These are phyloP conservation scores for Rhodinocichla rosea DNA, from an alignment of 2,113 vertebrate genomes.

Conservation along the genomic window DNA sequence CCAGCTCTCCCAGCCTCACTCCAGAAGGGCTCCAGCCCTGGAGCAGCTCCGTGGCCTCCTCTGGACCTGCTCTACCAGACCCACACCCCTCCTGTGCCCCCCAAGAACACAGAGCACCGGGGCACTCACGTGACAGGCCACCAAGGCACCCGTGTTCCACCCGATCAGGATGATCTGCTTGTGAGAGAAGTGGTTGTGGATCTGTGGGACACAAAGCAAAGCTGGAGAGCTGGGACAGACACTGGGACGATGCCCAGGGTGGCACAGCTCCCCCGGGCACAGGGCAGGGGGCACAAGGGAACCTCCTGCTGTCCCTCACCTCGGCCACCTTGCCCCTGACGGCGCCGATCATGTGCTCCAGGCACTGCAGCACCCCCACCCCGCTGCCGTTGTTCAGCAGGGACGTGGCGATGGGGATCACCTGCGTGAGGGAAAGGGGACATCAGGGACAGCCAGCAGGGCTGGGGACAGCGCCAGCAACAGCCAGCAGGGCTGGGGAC, in stretches of 20 bases:
- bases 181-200: constrained; percentile 95
- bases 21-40: background rate
- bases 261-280: background rate
- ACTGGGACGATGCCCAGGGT: accelerated
- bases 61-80: background rate
- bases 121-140: constrained; percentile 91
- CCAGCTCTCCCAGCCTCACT: background rate
- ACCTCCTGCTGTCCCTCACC: constrained; percentile 66
- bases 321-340: constrained; percentile 91
- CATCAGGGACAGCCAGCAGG: background rate
- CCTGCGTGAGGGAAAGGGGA: constrained; percentile 66
- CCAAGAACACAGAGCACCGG: accelerated
- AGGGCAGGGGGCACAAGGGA: background rate
- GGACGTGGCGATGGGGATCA: constrained; percentile 89
- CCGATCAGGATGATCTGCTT: constrained; percentile 94
- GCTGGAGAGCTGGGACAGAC: background rate
- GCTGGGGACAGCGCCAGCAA: background rate
- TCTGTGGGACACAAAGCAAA: constrained; percentile 64
- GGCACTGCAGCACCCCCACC: constrained; percentile 89
- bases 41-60: background rate
- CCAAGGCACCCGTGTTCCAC: constrained; percentile 94
- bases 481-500: background rate
- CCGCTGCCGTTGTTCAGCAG: constrained; percentile 83
- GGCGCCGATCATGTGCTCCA: constrained; percentile 92
- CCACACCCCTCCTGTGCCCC: background rate